Evolutionary conservation across 2,888 invertebrate genomes (phyloP), one percentile per base, ranked within the genome.

Genomic region (Bursaphelenchus okinawaensis): DNA sequence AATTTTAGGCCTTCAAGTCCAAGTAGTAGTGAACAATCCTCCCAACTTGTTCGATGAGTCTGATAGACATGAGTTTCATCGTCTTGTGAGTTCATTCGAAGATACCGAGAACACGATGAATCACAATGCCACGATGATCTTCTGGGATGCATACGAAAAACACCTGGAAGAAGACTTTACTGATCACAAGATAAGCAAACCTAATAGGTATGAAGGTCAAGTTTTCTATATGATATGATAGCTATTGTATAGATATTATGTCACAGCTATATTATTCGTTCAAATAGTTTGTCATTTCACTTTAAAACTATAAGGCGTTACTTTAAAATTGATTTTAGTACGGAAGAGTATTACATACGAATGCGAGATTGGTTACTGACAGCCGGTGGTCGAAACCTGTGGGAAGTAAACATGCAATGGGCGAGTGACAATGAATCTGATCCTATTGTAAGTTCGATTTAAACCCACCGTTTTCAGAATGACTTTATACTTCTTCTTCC

Each of bases 371-470:
- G 81, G 81, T 68, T 81, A 19, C 52, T 80, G 3, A 68, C 76
- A 9, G 78, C 81, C 8, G 81, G 81, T 7, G 81, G 81, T 9
- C 65, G 81, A 8, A 68, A 75, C 9, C 66, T 78, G 2, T 81
- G 81, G 81, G 78, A 80, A 63, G 72, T 75, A 69, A 81, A 81
- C 63, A 81, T 81, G 76, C 74, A 73, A 7, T 81, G 81, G 81
- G 74, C 69, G 20, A 40, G 40, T 40, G 58, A 58, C n/a, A 65
- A 51, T 16, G 51, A 58, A 52, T 69, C 69, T 7, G 26, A 55
- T 61, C 62, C 91, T 91, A 81, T 87, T 91, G 8, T 28, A 40
- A 40, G 40, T n/a, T n/a, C n/a, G n/a, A n/a, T n/a, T 12, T 54
- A 16, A 16, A 19, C 55, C 55, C 19, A 16, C 55, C n/a, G n/a